Evolutionary conservation across 2,888 invertebrate species (phyloP), one percentile per base, ranked within the genome.

Genomic region (Cheilosia impressa): DNA sequence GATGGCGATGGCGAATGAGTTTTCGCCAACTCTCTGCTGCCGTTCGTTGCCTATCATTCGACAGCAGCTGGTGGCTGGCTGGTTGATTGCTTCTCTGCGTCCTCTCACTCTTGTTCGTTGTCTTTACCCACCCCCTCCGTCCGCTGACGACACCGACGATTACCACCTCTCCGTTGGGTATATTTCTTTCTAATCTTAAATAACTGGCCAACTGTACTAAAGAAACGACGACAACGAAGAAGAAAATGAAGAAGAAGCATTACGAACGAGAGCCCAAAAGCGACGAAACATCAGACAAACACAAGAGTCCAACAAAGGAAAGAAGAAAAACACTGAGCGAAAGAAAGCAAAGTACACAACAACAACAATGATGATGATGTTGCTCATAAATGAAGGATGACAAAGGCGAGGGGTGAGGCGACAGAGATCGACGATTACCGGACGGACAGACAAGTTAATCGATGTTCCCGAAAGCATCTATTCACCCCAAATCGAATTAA

Each of bases 191-290:
- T 78, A 87, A 87, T 82, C 69, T 82, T 58, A 73, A 87, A 82
- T 82, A 82, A 82, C 82, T 82, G 87, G 82, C 82, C 87, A 87
- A 87, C 82, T 81, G 68, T 81, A 77, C 82, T 75, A 57, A 85
- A 72, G 82, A 81, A 77, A 73, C 77, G 50, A 34, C 50, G 66
- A 34, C 5, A 2, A 27, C 1, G 27, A 27, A 27, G 27, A 27
- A 27, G 27, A 4, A 24, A 5, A 68, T 13, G 31, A 62, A 82
- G 82, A 82, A 87, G 72, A 78, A 85, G 63, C 76, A 72, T 72
- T 65, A 73, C 81, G 85, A 77, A 87, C 22, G 52, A 63, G 60
- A 77, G 6, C 38, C 69, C 45, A 87, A 82, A 78, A 60, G 76
- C 47, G 78, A 82, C 53, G 34, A 72, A 82, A 76, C 72, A 68